A percentile compares a stretch with the other conserved stretches of the same genome.
Evolutionary conservation across 2,888 invertebrate species (phyloP).

Genomic region (Stenoptilia bipunctidactyla): DNA sequence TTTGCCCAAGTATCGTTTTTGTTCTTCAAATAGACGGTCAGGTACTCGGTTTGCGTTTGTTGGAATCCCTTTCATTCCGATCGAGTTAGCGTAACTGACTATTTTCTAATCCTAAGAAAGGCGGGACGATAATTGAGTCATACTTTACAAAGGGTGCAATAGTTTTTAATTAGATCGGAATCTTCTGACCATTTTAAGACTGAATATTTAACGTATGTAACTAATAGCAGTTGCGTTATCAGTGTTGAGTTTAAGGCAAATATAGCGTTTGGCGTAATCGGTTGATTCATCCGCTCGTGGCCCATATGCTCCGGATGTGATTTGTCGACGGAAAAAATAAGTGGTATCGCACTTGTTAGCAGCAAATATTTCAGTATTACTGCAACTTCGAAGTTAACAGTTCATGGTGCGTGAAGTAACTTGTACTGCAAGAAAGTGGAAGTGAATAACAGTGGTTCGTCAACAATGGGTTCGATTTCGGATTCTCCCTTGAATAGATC

Average conservation of each 20-base stretch:
- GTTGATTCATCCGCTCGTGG: slow-evolving; percentile 51
- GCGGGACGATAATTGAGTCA: too few relatives aligned
- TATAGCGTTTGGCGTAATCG: slow-evolving; percentile 39
- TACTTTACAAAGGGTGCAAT: too few relatives aligned
- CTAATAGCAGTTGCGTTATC: slow-evolving; percentile 33
- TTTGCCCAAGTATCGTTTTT: not conserved
- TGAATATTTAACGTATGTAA: too few relatives aligned
- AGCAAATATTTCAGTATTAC: slow-evolving; percentile 39
- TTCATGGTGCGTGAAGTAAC: too few relatives aligned
- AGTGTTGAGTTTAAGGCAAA: slow-evolving; percentile 25
- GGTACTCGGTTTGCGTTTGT: slow-evolving; percentile 14
- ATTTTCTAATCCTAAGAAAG: slow-evolving; percentile 18
- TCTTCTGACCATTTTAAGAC: too few relatives aligned
- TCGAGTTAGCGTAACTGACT: slow-evolving; percentile 24
- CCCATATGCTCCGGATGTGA: slow-evolving; percentile 63
- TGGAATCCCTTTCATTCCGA: slow-evolving; percentile 21
- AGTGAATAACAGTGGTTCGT: slow-evolving; percentile 8
- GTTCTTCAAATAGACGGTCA: not conserved
- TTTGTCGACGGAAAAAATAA: slow-evolving; percentile 66
- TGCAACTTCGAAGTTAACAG: too few relatives aligned
- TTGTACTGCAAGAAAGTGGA: slow-evolving; percentile 12
- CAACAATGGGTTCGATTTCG: slow-evolving; percentile 45
- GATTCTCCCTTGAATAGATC: slow-evolving; percentile 50
- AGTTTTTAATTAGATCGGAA: too few relatives aligned
- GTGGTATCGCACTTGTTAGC: slow-evolving; percentile 55